Percentiles rank a stretch among this genome's conserved stretches.
Evolutionary conservation across 2,888 invertebrate genomes (phyloP).

Genomic region (Beris chalybata): DNA sequence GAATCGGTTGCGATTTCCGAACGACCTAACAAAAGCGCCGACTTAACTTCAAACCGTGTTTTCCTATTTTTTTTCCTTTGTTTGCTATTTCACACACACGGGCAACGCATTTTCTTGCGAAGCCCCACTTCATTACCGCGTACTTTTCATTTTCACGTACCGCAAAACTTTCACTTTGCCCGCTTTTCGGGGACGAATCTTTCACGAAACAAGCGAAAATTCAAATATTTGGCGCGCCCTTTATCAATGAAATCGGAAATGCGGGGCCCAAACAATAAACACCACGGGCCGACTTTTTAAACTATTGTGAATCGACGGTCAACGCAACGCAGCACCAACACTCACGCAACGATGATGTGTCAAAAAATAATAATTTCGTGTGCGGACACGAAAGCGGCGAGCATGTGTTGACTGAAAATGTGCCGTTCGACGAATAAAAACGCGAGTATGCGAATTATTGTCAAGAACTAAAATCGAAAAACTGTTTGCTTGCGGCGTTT

Average conservation of each 20-base stretch:
- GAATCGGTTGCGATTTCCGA: not conserved
- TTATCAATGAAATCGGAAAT: slow-evolving; percentile 5
- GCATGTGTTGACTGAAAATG: slow-evolving; percentile 11
- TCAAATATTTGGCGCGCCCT: slow-evolving; percentile 25
- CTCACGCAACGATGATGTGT: slow-evolving; percentile 14
- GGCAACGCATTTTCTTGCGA: slow-evolving; percentile 40
- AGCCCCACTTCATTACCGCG: slow-evolving; percentile 36
- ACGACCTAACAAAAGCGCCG: not conserved
- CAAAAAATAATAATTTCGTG: slow-evolving; percentile 15
- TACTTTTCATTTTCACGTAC: slow-evolving; percentile 25
- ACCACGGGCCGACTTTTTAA: slow-evolving; percentile 7
- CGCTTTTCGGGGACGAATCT: no score
- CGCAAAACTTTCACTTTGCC: slow-evolving; percentile 10
- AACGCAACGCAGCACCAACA: slow-evolving; percentile 2
- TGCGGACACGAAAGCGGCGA: not conserved
- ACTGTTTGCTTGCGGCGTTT: slow-evolving; percentile 21
- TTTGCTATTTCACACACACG: slow-evolving; percentile 28
- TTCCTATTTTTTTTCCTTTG: not conserved
- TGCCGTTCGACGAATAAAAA: not conserved
- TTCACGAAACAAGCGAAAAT: not conserved
- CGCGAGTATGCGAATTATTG: slow-evolving; percentile 24
- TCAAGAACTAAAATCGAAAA: slow-evolving; percentile 6
- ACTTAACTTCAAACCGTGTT: no score
- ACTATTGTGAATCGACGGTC: slow-evolving; percentile 24
- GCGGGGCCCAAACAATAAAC: slow-evolving; percentile 1